Base-by-base conservation (phyloP, 2,888 invertebrate species). In the Eristalinus sepulchralis region DNA sequence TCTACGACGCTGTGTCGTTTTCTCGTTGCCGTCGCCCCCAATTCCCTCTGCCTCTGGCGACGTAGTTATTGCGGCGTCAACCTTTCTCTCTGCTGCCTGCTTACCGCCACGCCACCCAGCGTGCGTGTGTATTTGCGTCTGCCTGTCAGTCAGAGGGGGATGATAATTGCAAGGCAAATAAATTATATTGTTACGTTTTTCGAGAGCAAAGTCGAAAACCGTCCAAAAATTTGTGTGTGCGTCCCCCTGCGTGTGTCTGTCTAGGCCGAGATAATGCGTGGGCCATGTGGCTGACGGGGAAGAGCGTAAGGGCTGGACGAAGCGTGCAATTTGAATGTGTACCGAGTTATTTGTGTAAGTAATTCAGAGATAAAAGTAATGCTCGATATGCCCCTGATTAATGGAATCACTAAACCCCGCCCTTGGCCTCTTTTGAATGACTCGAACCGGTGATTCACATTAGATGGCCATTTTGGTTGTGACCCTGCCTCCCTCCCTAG, bases 161-260 rank as follows among this genome's bases (percentile, higher is more conserved):
- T 83, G 75, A 75, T 86, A 83, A 83, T 86, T 86, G 86, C 36
- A 83, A 34, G 73, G 73, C 82, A 86, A 86, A 83, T 83, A 86
- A 79, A 79, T 83, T 86, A 86, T 86, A 86, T 79, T 83, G 82
- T 83, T 78, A 70, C 57, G 70, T 66, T 77, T 63, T 55, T 31
- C 17, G 57, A 9, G 47, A 27, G 11, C 59, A 68, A 39, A 60
- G 20, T 31, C 55, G 6, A 67, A 59, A 62, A 57, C n/a, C 60
- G 39, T 13, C 53, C 64, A 47, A 60, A 70, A 78, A 73, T 72
- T 59, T 73, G 73, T 73, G 66, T 47, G 81, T 47, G 6, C 2
- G 27, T 27, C 6, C 34, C 62, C 63, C 57, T 73, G 72, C 27
- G 27, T 27, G 27, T 27, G 27, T 27, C 27, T 79, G 47, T 6